Evolutionary conservation across 2,797 vertebrate genomes (phyloP), one percentile per base, ranked within the genome.

Genomic region (Clarias fuscus): DNA sequence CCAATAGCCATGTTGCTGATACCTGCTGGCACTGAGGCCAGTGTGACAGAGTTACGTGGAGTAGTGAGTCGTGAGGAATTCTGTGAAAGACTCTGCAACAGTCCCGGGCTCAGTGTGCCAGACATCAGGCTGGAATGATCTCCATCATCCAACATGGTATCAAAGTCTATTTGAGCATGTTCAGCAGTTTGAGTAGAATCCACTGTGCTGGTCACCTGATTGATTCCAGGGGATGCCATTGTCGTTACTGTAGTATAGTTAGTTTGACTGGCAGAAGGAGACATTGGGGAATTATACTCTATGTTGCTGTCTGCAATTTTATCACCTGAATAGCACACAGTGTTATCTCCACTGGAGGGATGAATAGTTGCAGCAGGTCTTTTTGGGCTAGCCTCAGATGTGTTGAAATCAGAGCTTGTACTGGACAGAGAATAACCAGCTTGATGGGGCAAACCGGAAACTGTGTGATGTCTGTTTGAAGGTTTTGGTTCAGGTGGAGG

Each of bases 1-100:
- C 98, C 98, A 0, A 99, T 99, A 40, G 98, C 98, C 98, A 99
- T 99, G 94, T 99, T 99, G 94, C 97, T 97, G 88, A 98, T 96
- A 88, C 98, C 98, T 0, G 96, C 86, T 0, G 98, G 97, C 89
- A 99, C 94, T 6, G 97, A 97, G 8, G 97, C 95, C 24, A 96
- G 92, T 3, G 97, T 98, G 91, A 99, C 95, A 68, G 98, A 99
- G 93, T 97, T 98, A 83, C 97, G 97, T n/a, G 98, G 98, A 77
- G 98, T 99, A 0, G 98, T 99, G 90, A 99, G 97, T 77, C 98
- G 97, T 77, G 98, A 99, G 88, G 98, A 99, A 91, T 93, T 98
- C 96, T 98, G 98, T 89, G 98, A 99, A 90, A 99, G 96, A 92
- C 95, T 98, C 91, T 98, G 98, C 81, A 99, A 94, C 87, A 99